Percentiles rank a stretch among this genome's conserved stretches.
Conservation (phyloP, 2,797 vertebrate species). For the Leptoclinus maculatus region DNA sequence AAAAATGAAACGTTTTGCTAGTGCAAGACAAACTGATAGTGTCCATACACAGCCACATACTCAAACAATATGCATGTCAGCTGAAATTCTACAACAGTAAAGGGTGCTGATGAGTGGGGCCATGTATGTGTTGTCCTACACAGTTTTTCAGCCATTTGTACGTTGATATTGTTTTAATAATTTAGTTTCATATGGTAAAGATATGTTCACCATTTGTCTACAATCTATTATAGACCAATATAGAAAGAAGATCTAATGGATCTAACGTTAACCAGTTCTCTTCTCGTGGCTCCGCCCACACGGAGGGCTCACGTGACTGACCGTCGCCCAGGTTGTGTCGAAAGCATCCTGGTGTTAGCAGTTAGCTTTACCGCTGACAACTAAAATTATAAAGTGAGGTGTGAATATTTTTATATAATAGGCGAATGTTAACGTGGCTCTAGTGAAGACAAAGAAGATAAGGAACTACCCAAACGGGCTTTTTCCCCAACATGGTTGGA, state of each 20-base stretch:
- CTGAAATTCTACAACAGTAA: neutral
- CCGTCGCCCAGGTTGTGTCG: conserved; percentile 78
- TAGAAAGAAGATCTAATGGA: neutral
- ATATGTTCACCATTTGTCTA: neutral
- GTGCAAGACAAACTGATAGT: neutral
- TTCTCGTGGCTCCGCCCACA: conserved; percentile 53
- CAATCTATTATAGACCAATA: too few species aligned
- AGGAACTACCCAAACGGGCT: neutral
- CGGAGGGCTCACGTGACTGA: conserved; percentile 70
- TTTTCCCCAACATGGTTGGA: conserved; percentile 22
- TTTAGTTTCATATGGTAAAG: too few species aligned
- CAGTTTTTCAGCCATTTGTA: neutral
- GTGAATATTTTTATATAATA: conserved; percentile 17
- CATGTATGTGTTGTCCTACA: neutral
- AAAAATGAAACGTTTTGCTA: neutral
- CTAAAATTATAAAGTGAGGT: conserved; percentile 21
- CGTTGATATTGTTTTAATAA: neutral
- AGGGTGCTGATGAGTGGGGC: neutral
- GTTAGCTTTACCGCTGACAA: conserved; percentile 46
- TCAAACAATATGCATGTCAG: too few species aligned
- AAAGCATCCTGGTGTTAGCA: conserved; percentile 78
- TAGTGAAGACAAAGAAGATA: conserved; percentile 35
- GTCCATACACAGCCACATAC: too few species aligned
- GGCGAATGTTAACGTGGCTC: conserved; percentile 6
- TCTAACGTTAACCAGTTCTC: neutral